Percentiles rank a stretch among this genome's conserved stretches.
Evolutionary conservation across 2,113 vertebrate genomes (phyloP).

Genomic region (Perca schrenkii): DNA sequence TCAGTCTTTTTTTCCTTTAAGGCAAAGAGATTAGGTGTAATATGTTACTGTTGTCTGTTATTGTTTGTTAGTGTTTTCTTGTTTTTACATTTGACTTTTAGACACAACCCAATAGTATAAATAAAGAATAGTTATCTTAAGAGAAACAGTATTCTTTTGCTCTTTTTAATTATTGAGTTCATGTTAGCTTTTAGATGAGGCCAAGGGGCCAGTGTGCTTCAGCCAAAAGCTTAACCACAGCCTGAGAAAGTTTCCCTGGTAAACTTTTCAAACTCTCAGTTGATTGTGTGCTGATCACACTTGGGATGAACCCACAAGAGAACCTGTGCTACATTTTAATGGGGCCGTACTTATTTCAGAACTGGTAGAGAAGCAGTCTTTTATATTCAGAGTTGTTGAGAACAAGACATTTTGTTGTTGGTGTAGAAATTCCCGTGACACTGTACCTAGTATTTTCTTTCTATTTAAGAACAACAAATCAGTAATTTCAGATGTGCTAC

Average conservation of each 20-base stretch:
- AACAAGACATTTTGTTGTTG: not conserved
- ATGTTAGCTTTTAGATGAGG: conserved; percentile 18
- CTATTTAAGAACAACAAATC: not conserved
- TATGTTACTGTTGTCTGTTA: no score
- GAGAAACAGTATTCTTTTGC: conserved; percentile 18
- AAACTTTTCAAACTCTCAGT: conserved; percentile 35
- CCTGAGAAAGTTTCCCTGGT: conserved; percentile 42
- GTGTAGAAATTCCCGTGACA: not conserved
- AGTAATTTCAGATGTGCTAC: not conserved
- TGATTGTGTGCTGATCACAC: conserved; percentile 30
- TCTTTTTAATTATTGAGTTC: conserved; percentile 61
- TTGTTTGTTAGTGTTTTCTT: not conserved
- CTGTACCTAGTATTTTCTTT: not conserved
- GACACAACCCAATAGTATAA: not conserved
- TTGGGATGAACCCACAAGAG: conserved; percentile 41
- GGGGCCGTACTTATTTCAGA: not conserved
- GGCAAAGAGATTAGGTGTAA: no score
- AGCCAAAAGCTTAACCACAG: conserved; percentile 24
- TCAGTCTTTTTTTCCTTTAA: not conserved
- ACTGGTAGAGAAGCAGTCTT: not conserved
- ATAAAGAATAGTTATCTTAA: conserved; percentile 22
- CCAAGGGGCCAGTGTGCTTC: not conserved
- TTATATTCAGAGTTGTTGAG: not conserved
- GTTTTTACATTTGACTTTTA: not conserved
- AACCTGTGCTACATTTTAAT: conserved; percentile 45